Evolutionary conservation across 2,888 invertebrate genomes (phyloP), one percentile per base, ranked within the genome.

Genomic region (Saturnia pavonia): DNA sequence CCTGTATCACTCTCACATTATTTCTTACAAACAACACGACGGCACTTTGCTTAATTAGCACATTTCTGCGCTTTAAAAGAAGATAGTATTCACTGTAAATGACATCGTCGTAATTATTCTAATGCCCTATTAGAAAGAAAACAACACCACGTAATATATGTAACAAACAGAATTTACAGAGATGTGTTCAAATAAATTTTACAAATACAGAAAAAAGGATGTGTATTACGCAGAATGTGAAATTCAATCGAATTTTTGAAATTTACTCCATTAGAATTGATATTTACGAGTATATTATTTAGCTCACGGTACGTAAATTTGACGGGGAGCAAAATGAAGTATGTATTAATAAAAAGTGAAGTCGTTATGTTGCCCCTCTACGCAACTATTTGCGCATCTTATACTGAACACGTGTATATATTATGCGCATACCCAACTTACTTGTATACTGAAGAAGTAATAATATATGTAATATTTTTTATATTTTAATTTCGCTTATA

Each of bases 1-100:
- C 51, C 19, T 51, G 51, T 19, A 48, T 40, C 54, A n/a, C 42
- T 14, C 42, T 67, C 67, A 27, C 69, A 42, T n/a, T 57, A 34
- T 69, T 69, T 69, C 67, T 70, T 60, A 67, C 43, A 43, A 63
- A 67, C 60, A 34, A 60, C 70, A 57, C 67, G 73, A 72, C 54
- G 71, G 73, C 76, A 77, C 75, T 76, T 77, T 72, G 68, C 71
- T 69, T 74, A 76, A 77, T 74, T 74, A 75, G 74, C 72, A 65
- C 69, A 71, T 70, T 73, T 69, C 69, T 45, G 45, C 57, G 54
- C 22, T 68, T 45, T 72, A 74, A 74, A 73, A 71, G 72, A 69
- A 66, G 70, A 67, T 42, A 73, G 74, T 76, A 77, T 76, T 76
- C 73, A 77, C 73, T n/a, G n/a, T n/a, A n/a, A n/a, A n/a, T 75